Conservation (phyloP, 2,113 vertebrate genomes). For the Nothobranchius kuhntae region DNA sequence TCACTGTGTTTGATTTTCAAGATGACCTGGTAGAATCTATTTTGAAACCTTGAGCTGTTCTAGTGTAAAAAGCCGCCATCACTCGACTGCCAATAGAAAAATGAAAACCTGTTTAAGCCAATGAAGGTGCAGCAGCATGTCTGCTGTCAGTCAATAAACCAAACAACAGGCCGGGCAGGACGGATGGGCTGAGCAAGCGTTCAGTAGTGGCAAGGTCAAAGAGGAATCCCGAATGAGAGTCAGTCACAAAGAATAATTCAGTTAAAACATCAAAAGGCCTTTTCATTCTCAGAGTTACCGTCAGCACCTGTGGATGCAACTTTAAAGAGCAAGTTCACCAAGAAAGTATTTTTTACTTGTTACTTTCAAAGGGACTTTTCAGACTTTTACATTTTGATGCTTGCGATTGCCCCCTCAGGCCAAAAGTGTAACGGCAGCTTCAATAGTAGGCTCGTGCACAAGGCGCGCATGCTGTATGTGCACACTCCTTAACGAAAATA, state of each 20-base stretch:
- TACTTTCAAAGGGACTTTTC: too few relatives aligned
- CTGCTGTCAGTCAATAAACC: slow-evolving; percentile 77
- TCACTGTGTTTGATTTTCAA: slow-evolving; percentile 53
- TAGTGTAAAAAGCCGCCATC: slow-evolving; percentile 70
- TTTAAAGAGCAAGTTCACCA: too few relatives aligned
- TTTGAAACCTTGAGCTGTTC: slow-evolving; percentile 24
- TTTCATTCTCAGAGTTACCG: not conserved
- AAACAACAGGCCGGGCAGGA: slow-evolving; percentile 57
- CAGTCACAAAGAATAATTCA: slow-evolving; percentile 36
- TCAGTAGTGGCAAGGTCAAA: slow-evolving; percentile 66
- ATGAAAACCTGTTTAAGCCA: slow-evolving; percentile 74
- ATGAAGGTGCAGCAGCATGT: slow-evolving; percentile 47
- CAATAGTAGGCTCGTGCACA: too few relatives aligned
- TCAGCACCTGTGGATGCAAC: too few relatives aligned
- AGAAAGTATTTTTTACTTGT: too few relatives aligned
- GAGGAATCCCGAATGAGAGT: slow-evolving; percentile 12
- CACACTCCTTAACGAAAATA: too few relatives aligned
- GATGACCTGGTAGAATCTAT: too few relatives aligned
- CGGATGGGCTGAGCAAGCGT: slow-evolving; percentile 38
- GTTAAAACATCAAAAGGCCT: slow-evolving; percentile 33
- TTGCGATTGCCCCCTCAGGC: too few relatives aligned
- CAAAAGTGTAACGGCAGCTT: too few relatives aligned
- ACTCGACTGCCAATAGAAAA: slow-evolving; percentile 73
- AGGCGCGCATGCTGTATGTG: too few relatives aligned
- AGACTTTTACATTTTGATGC: too few relatives aligned